These are phyloP conservation scores for Loripinus fragilis DNA, from an alignment of 2,888 invertebrate genomes.

Conservation along the genomic window DNA sequence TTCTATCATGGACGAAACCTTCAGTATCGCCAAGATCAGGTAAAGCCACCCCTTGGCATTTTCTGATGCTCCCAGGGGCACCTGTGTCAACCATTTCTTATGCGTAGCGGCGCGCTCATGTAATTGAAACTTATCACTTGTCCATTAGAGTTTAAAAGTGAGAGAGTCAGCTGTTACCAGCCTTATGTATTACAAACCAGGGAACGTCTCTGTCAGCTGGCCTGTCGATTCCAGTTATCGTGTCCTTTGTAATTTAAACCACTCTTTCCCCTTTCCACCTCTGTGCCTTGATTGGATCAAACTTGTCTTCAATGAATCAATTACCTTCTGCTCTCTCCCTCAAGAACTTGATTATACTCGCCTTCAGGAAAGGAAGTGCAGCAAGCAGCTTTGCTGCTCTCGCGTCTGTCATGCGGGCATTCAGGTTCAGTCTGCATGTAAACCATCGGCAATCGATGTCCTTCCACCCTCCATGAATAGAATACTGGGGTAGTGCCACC, in stretches of 20 bases:
- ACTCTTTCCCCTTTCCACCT: not conserved
- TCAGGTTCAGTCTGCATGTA: not conserved
- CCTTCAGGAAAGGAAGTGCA: not conserved
- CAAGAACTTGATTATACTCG: not conserved
- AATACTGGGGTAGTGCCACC: too few species aligned
- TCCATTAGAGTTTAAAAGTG: too few species aligned
- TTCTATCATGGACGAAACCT: not conserved
- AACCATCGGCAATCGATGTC: not conserved
- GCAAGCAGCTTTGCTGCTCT: not conserved
- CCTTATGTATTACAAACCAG: too few species aligned
- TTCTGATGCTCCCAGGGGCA: not conserved
- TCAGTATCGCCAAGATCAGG: not conserved
- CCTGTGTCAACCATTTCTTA: too few species aligned
- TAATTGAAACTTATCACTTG: too few species aligned
- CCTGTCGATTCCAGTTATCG: too few species aligned
- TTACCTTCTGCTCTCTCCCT: not conserved
- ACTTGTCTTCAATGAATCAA: not conserved
- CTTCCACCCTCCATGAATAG: not conserved
- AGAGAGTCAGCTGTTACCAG: too few species aligned
- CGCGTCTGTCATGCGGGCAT: not conserved
- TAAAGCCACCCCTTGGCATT: not conserved
- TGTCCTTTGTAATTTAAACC: too few species aligned
- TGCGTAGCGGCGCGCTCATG: too few species aligned
- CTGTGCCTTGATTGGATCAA: not conserved
- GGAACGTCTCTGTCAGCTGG: too few species aligned